Evolutionary conservation across 2,797 vertebrate species (phyloP).

Genomic region (Petrocephalus schoutedeni): DNA sequence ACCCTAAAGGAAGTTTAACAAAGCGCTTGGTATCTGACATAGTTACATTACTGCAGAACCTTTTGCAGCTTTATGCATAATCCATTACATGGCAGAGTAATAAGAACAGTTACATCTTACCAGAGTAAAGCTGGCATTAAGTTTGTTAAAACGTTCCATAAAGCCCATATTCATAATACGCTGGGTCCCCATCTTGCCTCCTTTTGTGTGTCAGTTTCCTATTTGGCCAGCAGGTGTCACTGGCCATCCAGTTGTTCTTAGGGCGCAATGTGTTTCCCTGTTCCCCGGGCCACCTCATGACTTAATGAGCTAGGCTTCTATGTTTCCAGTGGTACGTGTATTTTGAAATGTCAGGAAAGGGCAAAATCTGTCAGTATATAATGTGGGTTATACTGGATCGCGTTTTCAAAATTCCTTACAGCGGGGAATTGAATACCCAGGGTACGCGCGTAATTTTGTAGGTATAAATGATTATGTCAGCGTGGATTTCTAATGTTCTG

Average conservation of each 20-base stretch:
- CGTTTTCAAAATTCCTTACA: not conserved
- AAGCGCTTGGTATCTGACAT: not conserved
- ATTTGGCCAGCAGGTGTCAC: too few relatives aligned
- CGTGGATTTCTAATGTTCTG: not conserved
- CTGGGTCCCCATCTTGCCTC: too few relatives aligned
- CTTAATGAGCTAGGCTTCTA: too few relatives aligned
- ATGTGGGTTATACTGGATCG: not conserved
- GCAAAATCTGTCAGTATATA: not conserved
- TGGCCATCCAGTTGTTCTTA: too few relatives aligned
- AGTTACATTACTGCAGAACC: not conserved
- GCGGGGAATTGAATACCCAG: not conserved
- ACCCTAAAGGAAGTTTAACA: constrained; percentile 47
- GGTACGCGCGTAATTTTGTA: not conserved
- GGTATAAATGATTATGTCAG: not conserved
- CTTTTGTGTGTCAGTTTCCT: too few relatives aligned
- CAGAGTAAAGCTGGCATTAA: not conserved
- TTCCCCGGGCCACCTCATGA: too few relatives aligned
- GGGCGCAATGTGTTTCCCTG: too few relatives aligned
- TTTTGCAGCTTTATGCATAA: not conserved
- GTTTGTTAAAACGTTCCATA: not conserved
- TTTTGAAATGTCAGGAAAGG: not conserved
- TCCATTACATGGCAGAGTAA: not conserved
- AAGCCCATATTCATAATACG: too few relatives aligned
- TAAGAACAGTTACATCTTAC: not conserved
- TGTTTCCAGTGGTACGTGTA: not conserved